Evolutionary conservation across 30 jellyfish, hydroid and myxozoan species (phyloP).

Genomic region (Pelagia noctiluca): DNA sequence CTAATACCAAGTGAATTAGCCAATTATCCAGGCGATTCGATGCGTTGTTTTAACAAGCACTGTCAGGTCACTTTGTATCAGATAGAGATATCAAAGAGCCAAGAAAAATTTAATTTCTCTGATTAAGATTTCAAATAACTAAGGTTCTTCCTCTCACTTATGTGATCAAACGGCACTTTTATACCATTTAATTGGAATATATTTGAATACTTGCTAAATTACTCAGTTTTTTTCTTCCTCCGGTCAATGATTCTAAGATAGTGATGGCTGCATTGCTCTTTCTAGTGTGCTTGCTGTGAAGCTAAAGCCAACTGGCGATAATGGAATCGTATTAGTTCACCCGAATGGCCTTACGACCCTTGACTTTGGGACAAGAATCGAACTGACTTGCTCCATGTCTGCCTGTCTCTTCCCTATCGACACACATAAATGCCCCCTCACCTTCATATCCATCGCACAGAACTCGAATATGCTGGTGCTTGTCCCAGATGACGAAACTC

Average conservation of each 20-base stretch:
- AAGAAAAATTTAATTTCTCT: too few relatives aligned
- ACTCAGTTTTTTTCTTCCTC: too few relatives aligned
- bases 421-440: constrained; percentile 30
- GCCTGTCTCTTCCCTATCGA: constrained; percentile 69
- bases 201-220: too few relatives aligned
- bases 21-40: too few relatives aligned
- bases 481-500: not conserved
- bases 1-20: too few relatives aligned
- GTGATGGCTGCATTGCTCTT: not conserved
- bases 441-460: constrained; percentile 21
- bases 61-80: too few relatives aligned
- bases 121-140: too few relatives aligned
- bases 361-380: constrained; percentile 24
- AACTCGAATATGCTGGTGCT: not conserved
- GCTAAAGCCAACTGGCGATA: constrained; percentile 1
- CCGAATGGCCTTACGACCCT: constrained; percentile 37
- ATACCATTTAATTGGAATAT: too few relatives aligned
- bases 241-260: too few relatives aligned
- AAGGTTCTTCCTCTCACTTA: not conserved
- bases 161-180: not conserved
- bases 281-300: constrained; percentile 30
- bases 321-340: not conserved
- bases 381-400: constrained; percentile 51
- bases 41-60: too few relatives aligned
- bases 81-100: too few relatives aligned